Base-by-base conservation (phyloP, 2,888 invertebrate genomes). In the Athalia cordata region DNA sequence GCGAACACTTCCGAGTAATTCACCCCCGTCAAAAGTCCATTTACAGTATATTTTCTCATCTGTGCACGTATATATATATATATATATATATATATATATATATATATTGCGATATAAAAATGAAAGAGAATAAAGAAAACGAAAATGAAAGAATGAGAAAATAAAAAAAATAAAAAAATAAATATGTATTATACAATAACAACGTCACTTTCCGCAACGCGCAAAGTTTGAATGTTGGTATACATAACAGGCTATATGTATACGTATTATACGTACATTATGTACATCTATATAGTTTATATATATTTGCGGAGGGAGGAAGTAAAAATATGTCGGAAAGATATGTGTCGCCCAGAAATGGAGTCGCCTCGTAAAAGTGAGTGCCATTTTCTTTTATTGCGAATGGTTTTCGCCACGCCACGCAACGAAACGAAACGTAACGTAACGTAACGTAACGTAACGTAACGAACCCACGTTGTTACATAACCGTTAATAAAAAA, bases 321-420 rank as follows among this genome's bases (percentile, higher is more conserved):
- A 29, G 29, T 29, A 29, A 29, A 29, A 29, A 29, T 29, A 29
- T 29, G 29, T 29, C 29, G 29, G 29, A 29, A 29, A 29, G 29
- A 29, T 29, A 29, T 29, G 29, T 29, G 29, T 29, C 29, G 29
- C 7, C 47, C n/a, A n/a, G 66, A 9, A 47, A 43, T 2, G 65
- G 43, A 65, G 5, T 7, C 50, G 0, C 50, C 67, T 29, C 57
- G 55, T 43, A 66, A 5, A 11, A 15, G 57, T 13, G 9, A 67
- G 57, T 67, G 77, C 49, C 29, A 65, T 78, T 72, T 78, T 78
- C 45, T 55, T 72, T 72, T 78, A 78, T 52, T 50, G 55, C 62
- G 11, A 66, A 8, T n/a, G 50, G 68, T n/a, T 70, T n/a, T 29
- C 49, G 43, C 70, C 47, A n/a, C 8, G 8, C 9, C n/a, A 43